Evolutionary conservation across 1,140 invertebrate species (phyloP), one percentile per base, ranked within the genome.

Genomic region (Saxidomus purpurata): DNA sequence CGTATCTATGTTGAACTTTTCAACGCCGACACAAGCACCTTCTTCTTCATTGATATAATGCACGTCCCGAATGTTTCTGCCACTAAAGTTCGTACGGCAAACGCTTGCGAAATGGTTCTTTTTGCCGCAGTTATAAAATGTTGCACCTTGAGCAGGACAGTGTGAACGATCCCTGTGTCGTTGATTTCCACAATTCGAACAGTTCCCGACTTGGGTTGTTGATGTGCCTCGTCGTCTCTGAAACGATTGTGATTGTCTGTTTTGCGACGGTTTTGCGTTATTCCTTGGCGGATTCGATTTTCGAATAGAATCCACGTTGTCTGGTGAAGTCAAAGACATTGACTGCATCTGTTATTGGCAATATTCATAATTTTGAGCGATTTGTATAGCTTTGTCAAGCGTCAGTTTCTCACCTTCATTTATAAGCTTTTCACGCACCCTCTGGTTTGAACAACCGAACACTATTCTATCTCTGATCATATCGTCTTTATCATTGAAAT

Each of bases 291-390:
- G 4, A 8, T 43, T 43, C 6, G 43, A 43, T 43, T 43, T 43
- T 15, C 15, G 4, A 15, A 43, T 15, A 43, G 43, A 8, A 31
- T 31, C 61, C 19, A 67, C 25, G 17, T 67, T 36, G 8, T 31
- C 8, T 8, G 6, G 19, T 2, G 19, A 9, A 67, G 61, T 31
- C 31, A 31, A 36, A 11, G n/a, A 31, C 82, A 71, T 84, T 47
- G 63, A 43, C 9, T 34, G 22, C 6, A 84, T 25, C 36, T 84
- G 82, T 38, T 69, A 13, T 34, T 47, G 82, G 13, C 36, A 84
- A 71, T 71, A 84, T 43, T 84, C 63, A 52, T 47, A 34, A 31
- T 71, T 84, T 71, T 84, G 82, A 8, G 43, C 82, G 47, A 49
- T 84, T 69, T 84, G 82, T 2, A 36, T 67, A 36, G 61, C 61